Evolutionary conservation across 2,888 invertebrate species (phyloP).

Genomic region (Acrocera orbiculus): DNA sequence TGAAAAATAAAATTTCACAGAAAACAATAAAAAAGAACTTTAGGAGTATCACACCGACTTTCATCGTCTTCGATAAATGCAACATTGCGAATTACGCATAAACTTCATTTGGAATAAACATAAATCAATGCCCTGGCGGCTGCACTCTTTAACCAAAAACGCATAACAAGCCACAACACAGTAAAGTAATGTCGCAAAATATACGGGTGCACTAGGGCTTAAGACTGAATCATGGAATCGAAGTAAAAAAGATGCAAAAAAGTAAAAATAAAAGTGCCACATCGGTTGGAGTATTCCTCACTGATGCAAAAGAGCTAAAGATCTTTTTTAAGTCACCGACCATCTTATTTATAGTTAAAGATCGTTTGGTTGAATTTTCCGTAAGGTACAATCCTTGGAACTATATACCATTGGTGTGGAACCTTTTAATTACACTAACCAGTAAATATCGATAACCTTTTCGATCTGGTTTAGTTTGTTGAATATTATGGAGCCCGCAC

Average conservation of each 20-base stretch:
- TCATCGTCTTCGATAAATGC: too few relatives aligned
- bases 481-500: conserved; percentile 1
- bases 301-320: conserved; percentile 10
- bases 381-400: conserved; percentile 6
- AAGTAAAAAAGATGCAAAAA: conserved; percentile 5
- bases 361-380: conserved; percentile 4
- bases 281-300: conserved; percentile 6
- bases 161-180: conserved; percentile 8
- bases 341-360: conserved; percentile 5
- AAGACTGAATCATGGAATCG: conserved; percentile 11
- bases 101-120: conserved; percentile 11
- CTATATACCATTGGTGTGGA: conserved; percentile 9
- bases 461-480: conserved; percentile 2
- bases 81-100: conserved; percentile 11
- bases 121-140: conserved; percentile 11
- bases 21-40: too few relatives aligned
- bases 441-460: conserved; percentile 9
- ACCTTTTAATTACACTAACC: conserved; percentile 12
- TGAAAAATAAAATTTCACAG: too few relatives aligned
- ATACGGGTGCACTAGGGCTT: conserved; percentile 11
- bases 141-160: conserved; percentile 5
- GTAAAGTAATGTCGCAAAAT: conserved; percentile 9
- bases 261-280: conserved; percentile 1
- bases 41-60: too few relatives aligned
- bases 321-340: conserved; percentile 12